A percentile compares a stretch with the other conserved stretches of the same genome.
Conservation (phyloP, 2,797 vertebrate genomes). For the Pangasius sanitwongsei region DNA sequence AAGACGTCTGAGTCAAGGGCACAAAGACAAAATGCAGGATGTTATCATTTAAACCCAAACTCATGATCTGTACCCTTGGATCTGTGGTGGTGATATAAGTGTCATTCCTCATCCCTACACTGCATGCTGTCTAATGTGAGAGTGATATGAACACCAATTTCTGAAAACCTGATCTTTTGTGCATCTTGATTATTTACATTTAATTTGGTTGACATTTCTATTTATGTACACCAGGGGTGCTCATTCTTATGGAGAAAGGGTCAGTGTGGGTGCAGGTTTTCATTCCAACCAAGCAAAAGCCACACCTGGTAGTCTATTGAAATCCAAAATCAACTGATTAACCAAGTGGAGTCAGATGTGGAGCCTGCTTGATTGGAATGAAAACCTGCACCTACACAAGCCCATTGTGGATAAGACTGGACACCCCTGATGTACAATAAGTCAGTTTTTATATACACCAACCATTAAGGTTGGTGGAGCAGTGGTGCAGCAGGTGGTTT, state of each 20-base stretch:
- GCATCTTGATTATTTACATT: background rate
- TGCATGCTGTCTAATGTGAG: background rate
- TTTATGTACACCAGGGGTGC: background rate
- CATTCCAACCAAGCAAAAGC: background rate
- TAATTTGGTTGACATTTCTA: background rate
- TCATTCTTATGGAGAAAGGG: background rate
- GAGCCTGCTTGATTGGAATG: background rate
- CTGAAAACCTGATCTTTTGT: background rate
- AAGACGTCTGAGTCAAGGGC: background rate
- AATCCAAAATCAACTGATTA: background rate
- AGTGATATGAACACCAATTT: background rate
- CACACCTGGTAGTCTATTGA: background rate
- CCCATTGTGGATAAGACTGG: background rate
- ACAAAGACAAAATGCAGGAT: background rate
- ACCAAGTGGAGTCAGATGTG: background rate
- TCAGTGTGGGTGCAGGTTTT: background rate
- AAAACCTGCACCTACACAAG: background rate
- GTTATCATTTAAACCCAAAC: background rate
- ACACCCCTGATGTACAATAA: background rate
- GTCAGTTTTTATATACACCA: background rate
- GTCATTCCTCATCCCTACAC: background rate
- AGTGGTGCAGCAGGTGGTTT: background rate
- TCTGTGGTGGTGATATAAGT: background rate
- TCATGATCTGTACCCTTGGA: background rate
- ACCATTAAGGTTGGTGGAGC: background rate